phyloP scores from a whole-genome alignment of 2,113 vertebrate species.

The Rhizomys pruinosus region DNA sequence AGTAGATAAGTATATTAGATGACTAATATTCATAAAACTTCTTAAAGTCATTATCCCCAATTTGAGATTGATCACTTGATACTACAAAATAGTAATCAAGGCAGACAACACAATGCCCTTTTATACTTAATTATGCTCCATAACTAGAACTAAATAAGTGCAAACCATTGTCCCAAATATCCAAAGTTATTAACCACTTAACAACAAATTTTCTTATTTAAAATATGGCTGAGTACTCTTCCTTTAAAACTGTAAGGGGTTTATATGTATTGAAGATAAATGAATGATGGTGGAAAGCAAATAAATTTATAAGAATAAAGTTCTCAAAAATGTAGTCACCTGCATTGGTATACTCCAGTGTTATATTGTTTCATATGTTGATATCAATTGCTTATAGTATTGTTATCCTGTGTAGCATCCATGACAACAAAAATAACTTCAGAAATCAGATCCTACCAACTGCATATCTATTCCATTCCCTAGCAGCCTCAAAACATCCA shows the following conservation, averaged over 20 bases:
- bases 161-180: background rate
- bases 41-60: background rate
- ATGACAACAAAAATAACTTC: background rate
- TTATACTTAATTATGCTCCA: background rate
- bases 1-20: background rate
- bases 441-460: no score
- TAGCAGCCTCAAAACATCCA: no score
- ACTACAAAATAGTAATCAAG: background rate
- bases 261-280: background rate
- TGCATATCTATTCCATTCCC: no score
- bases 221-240: background rate
- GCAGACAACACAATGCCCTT: rapidly evolving
- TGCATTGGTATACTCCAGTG: background rate
- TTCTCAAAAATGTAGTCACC: background rate
- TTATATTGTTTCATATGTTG: background rate
- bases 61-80: background rate
- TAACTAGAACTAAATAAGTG: background rate
- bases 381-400: background rate
- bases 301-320: background rate
- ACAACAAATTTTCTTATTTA: background rate
- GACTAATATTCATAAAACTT: background rate
- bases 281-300: background rate
- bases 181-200: background rate
- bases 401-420: background rate
- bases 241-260: background rate